Evolutionary conservation across 2,797 vertebrate species (phyloP).

Genomic region (Molossus alvarezi): DNA sequence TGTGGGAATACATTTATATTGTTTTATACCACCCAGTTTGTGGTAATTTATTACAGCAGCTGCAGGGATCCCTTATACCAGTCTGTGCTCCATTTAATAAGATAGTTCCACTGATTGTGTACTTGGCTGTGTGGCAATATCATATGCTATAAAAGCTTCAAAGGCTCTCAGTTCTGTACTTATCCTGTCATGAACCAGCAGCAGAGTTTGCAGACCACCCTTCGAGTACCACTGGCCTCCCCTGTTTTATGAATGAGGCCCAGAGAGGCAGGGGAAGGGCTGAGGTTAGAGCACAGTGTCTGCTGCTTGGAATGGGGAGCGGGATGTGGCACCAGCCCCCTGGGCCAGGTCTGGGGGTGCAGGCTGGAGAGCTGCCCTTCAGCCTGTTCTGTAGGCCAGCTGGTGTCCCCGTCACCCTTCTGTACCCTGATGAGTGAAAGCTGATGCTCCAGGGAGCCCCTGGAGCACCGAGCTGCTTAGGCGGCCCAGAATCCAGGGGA

Average conservation of each 20-base stretch:
- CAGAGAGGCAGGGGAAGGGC: background rate
- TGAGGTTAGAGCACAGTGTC: background rate
- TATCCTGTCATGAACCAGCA: background rate
- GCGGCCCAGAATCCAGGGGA: background rate
- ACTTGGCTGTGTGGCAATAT: background rate
- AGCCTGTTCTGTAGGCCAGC: background rate
- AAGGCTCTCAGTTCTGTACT: background rate
- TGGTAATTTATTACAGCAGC: background rate
- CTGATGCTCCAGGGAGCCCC: background rate
- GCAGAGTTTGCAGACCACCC: background rate
- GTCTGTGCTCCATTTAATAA: background rate
- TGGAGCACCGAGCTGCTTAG: background rate
- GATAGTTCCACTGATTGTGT: background rate
- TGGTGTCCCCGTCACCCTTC: background rate
- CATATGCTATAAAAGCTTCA: background rate
- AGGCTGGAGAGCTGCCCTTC: background rate
- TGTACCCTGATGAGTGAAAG: background rate
- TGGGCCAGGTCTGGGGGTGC: background rate
- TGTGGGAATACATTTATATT: background rate
- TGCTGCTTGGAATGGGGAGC: background rate
- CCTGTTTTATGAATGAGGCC: background rate
- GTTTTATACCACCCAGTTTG: background rate
- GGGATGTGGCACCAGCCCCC: background rate
- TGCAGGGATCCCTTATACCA: background rate
- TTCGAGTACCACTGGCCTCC: background rate